phyloP scores from a whole-genome alignment of 2,888 invertebrate genomes.

The Diplazon laetatorius region DNA sequence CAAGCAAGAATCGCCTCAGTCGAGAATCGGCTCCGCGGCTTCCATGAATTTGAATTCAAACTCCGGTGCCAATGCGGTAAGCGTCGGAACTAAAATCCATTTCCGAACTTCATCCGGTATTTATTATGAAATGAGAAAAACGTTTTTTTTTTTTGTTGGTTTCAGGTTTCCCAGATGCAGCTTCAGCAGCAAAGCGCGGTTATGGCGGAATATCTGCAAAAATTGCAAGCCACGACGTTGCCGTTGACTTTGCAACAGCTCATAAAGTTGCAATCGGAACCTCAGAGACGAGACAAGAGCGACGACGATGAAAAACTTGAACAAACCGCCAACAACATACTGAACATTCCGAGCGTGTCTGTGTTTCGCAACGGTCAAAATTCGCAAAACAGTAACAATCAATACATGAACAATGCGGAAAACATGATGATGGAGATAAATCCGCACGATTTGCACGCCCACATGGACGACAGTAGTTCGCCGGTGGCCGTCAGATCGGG shows the following conservation, averaged over 20 bases:
- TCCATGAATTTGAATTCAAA: slow-evolving; percentile 24
- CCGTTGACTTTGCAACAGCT: slow-evolving; percentile 80
- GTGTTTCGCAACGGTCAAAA: slow-evolving; percentile 73
- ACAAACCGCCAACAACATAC: slow-evolving; percentile 77
- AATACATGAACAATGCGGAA: slow-evolving; percentile 73
- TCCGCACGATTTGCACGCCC: slow-evolving; percentile 77
- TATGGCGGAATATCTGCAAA: slow-evolving; percentile 81
- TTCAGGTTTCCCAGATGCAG: slow-evolving; percentile 73
- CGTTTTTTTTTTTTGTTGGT: too few species aligned
- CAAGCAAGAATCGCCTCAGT: slow-evolving; percentile 67
- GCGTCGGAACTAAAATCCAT: too few species aligned
- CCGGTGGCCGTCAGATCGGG: slow-evolving; percentile 13
- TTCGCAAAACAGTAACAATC: slow-evolving; percentile 74
- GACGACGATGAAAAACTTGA: slow-evolving; percentile 72
- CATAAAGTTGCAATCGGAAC: slow-evolving; percentile 78
- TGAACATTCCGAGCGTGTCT: slow-evolving; percentile 80
- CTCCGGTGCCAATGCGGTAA: slow-evolving; percentile 47
- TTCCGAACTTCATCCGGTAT: too few species aligned
- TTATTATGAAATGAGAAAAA: too few species aligned
- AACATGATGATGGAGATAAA: slow-evolving; percentile 76
- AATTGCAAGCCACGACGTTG: slow-evolving; percentile 78
- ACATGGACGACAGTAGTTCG: slow-evolving; percentile 69
- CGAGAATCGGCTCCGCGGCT: slow-evolving; percentile 67
- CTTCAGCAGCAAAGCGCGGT: slow-evolving; percentile 78
- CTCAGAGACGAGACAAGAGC: slow-evolving; percentile 71